Evolutionary conservation across 2,797 vertebrate species (phyloP).

Genomic region (Melanotaenia trifasciata): DNA sequence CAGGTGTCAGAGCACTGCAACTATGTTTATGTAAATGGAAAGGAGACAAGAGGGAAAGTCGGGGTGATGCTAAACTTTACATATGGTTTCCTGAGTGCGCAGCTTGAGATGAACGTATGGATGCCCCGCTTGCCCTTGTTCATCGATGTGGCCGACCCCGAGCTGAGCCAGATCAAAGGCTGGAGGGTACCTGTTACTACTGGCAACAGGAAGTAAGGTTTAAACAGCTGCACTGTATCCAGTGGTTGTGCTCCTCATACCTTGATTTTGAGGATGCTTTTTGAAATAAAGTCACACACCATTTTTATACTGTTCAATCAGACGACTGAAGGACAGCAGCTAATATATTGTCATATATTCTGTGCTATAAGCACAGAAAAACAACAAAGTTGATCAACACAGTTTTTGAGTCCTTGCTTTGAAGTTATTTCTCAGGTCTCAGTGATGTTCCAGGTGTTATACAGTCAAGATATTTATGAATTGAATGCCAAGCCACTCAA

Average conservation of each 20-base stretch:
- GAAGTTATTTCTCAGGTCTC: background rate
- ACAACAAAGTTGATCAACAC: background rate
- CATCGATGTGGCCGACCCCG: constrained; percentile 90
- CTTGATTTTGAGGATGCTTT: background rate
- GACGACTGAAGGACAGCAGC: too few relatives aligned
- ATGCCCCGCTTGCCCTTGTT: constrained; percentile 90
- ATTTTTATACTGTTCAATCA: background rate
- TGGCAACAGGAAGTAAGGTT: constrained; percentile 84
- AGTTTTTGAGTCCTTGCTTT: background rate
- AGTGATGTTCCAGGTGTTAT: background rate
- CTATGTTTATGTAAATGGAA: constrained; percentile 92
- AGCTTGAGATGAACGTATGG: constrained; percentile 92
- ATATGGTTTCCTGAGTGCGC: constrained; percentile 89
- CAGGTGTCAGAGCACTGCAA: constrained; percentile 93
- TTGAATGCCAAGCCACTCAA: background rate
- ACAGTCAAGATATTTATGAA: background rate
- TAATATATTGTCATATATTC: background rate
- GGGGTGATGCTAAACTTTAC: constrained; percentile 89
- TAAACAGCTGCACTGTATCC: background rate
- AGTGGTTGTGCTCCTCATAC: background rate
- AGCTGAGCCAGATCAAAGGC: constrained; percentile 96
- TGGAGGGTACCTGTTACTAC: constrained; percentile 90
- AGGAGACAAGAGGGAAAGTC: constrained; percentile 89
- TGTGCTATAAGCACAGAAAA: too few relatives aligned
- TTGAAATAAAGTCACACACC: background rate